Evolutionary conservation across 2,113 vertebrate species (phyloP), one percentile per base, ranked within the genome.

Genomic region (Leucoraja erinaceus): DNA sequence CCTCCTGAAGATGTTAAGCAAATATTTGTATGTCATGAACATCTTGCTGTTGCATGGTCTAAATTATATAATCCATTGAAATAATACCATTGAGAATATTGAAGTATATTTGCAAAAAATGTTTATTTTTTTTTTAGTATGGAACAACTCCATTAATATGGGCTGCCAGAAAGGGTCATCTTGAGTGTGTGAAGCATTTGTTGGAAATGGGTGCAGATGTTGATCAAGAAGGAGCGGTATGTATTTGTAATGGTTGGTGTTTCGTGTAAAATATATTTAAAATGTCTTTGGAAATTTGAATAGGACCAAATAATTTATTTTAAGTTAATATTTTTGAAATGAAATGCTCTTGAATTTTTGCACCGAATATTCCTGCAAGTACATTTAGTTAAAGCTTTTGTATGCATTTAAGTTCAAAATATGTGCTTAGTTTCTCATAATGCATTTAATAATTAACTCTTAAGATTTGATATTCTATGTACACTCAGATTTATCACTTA

Each of bases 181-280:
- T 98, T 93, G 98, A 99, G 47, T 96, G 98, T 93, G 98, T 99
- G 91, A 98, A 97, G 93, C 98, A 99, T 93, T 96, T 99, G 54
- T 94, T 99, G 94, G 97, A 98, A 93, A 98, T 98, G 93, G 98
- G 98, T 79, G 98, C 99, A n/a, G 98, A 99, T 94, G 98, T 99
- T 93, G 98, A 99, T 95, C 99, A 99, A 93, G 98, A 99, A 95
- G 99, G 99, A 95, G 98, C 99, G 90, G 99, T 99, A 95, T 95
- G 97, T 97, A 94, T 74, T 63, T 72, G 5, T 28, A 88, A 63
- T 16, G 14, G 6, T 93, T 0, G 1, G 93, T 61, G 25, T n/a
- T 75, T 14, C 6, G 16, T 74, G 7, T 92, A 74, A 86, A 25
- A 83, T 72, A 22, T 14, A 11, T 33, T 9, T 92, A 91, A 83